Base-by-base conservation (phyloP, 2,888 invertebrate genomes). In the Pseudococcus longispinus region DNA sequence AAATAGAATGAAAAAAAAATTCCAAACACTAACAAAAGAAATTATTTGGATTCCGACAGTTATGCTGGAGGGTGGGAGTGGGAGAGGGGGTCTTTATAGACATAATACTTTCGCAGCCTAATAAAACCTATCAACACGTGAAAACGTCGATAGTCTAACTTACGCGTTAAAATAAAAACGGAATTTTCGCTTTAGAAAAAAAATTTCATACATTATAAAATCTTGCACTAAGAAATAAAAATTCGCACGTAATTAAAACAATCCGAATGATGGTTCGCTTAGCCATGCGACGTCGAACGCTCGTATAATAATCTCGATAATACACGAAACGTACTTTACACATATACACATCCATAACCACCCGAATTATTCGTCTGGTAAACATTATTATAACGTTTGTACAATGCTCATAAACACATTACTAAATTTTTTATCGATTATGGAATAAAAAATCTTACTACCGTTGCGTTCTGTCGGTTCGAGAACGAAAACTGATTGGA, bases 321-420 rank as follows among this genome's bases (percentile, higher is more conserved):
- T 37, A 37, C 60, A 60, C 20, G 23, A 3, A 60, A 60, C 23
- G 18, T n/a, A 55, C 55, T n/a, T n/a, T n/a, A n/a, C n/a, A n/a
- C n/a, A 13, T 13, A 46, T 37, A 37, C 37, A 8, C 13, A 3
- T 46, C 2, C 44, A n/a, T 60, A 60, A 60, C 60, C 20, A 60
- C 9, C 60, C 60, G 60, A 70, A 70, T 70, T 70, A 70, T 70
- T 70, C 70, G 77, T 80, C 42, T 42, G 29, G 4, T 42, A 80
- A 20, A 42, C 42, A 80, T 37, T 80, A 37, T 37, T 80, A 37
- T 80, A 80, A 80, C 77, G 13, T 18, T 80, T 32, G 32, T 80
- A 42, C 77, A 80, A 80, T 23, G 20, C 77, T 42, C 77, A n/a
- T 80, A 80, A 80, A 80, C 77, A 80, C 77, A 80, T 80, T 80